Conservation (phyloP, 2,797 vertebrate genomes). For the Protonibea diacanthus region DNA sequence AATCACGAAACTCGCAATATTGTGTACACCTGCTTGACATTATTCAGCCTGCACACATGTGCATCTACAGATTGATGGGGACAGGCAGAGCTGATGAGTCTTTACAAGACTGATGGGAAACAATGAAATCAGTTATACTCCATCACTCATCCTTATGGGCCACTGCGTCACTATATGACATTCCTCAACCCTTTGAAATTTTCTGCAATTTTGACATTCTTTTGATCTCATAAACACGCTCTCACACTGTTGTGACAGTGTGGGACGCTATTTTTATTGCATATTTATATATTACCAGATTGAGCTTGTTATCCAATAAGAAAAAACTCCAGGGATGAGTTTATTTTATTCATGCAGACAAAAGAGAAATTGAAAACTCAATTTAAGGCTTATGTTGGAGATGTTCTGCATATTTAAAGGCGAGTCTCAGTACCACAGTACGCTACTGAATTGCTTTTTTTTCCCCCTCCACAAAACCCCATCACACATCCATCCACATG, state of each 20-base stretch:
- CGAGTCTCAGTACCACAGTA: neutral
- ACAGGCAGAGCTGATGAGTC: conserved; percentile 39
- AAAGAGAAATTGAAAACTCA: conserved; percentile 55
- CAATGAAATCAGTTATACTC: conserved; percentile 44
- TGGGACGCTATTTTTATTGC: conserved; percentile 13
- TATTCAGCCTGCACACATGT: conserved; percentile 33
- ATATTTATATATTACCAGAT: neutral
- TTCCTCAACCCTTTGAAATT: conserved; percentile 33
- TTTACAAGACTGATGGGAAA: conserved; percentile 55
- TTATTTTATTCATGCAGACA: conserved; percentile 43
- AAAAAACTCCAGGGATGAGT: conserved; percentile 29
- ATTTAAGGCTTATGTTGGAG: conserved; percentile 48
- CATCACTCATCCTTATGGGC: conserved; percentile 48
- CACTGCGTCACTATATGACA: conserved; percentile 37
- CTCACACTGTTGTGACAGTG: conserved; percentile 7
- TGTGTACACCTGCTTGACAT: conserved; percentile 31
- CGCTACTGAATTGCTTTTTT: conserved; percentile 35
- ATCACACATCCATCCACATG: conserved; percentile 63
- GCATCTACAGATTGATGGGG: conserved; percentile 45
- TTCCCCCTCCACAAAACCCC: conserved; percentile 14
- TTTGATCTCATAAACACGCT: conserved; percentile 33
- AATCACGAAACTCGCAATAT: neutral
- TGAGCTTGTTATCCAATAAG: conserved; percentile 45
- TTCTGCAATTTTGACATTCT: conserved; percentile 19
- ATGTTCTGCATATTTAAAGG: conserved; percentile 40